Evolutionary conservation across 2,888 invertebrate species (phyloP), one percentile per base, ranked within the genome.

Genomic region (Fragum sueziense): DNA sequence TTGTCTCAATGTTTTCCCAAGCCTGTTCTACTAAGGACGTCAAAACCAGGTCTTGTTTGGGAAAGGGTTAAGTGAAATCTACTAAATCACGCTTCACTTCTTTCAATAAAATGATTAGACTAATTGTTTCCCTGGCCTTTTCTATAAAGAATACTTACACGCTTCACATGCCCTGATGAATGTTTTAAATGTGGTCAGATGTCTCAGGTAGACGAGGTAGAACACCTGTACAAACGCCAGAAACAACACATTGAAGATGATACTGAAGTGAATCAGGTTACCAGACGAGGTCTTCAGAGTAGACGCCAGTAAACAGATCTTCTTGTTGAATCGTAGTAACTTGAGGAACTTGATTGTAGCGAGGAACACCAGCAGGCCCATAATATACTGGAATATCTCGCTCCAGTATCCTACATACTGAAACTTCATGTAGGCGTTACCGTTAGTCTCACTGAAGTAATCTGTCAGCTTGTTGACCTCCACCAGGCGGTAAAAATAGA

Each of bases 321-420:
- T 84, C 73, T 92, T 92, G 89, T 94, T 94, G 91, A 94, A 94
- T 74, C 94, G 89, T 37, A 94, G 90, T 27, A 94, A 90, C 77
- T 93, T 93, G 72, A 94, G 90, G 90, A 94, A 94, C 88, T 94
- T 94, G 76, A 94, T 88, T 6, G 94, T 93, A 31, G 93, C 93
- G 54, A 94, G 91, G 90, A 94, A 94, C 47, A 94, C 93, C 22
- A 94, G 89, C 86, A 93, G 93, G n/a, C 93, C 94, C 31, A 94
- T 90, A 80, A 94, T 90, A 85, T 94, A 94, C 25, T 92, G 92
- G 87, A 94, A 94, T 11, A 93, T 85, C 75, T 94, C 93, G 79
- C 94, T 93, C 89, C 94, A 92, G 74, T 91, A 91, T 1, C 92
- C 93, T 1, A 93, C 93, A 80, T 91, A 93, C 74, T 93, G 93